phyloP scores from a whole-genome alignment of 2,888 invertebrate genomes.

The Thereva nobilitata region DNA sequence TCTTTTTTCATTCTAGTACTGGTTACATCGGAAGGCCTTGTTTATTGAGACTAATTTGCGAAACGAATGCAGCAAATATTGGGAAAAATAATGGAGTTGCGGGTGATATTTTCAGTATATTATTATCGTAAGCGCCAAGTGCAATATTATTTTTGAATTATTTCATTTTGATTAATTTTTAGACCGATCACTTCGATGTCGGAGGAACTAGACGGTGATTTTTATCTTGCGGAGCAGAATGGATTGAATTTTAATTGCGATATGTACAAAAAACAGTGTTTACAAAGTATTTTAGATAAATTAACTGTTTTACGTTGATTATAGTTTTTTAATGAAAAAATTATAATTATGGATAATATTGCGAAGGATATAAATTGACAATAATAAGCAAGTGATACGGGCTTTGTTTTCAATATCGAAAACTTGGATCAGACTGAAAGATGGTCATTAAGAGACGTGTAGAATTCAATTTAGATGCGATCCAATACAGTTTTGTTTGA shows the following conservation, averaged over 20 bases:
- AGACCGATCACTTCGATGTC: constrained; percentile 67
- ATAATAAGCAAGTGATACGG: too few relatives aligned
- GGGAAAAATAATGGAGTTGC: constrained; percentile 65
- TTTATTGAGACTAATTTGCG: constrained; percentile 69
- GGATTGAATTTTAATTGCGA: constrained; percentile 62
- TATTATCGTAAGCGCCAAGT: constrained; percentile 66
- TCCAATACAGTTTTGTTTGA: too few relatives aligned
- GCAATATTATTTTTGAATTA: constrained; percentile 44
- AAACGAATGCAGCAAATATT: constrained; percentile 60
- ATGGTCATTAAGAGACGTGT: too few relatives aligned
- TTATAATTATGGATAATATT: too few relatives aligned
- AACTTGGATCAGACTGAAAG: too few relatives aligned
- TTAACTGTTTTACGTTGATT: constrained; percentile 49
- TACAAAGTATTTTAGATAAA: constrained; percentile 62
- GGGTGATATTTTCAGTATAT: constrained; percentile 68
- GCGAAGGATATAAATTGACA: too few relatives aligned
- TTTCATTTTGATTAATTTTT: constrained; percentile 35
- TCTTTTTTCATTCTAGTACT: constrained; percentile 56
- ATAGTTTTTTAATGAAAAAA: too few relatives aligned
- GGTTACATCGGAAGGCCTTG: constrained; percentile 66
- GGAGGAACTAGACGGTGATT: constrained; percentile 61
- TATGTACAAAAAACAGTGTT: constrained; percentile 61
- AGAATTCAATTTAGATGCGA: too few relatives aligned
- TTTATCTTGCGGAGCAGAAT: constrained; percentile 63
- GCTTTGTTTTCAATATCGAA: too few relatives aligned